These are phyloP conservation scores for Andrena trimmerana DNA, from an alignment of 2,888 invertebrate species.

Conservation along the genomic window DNA sequence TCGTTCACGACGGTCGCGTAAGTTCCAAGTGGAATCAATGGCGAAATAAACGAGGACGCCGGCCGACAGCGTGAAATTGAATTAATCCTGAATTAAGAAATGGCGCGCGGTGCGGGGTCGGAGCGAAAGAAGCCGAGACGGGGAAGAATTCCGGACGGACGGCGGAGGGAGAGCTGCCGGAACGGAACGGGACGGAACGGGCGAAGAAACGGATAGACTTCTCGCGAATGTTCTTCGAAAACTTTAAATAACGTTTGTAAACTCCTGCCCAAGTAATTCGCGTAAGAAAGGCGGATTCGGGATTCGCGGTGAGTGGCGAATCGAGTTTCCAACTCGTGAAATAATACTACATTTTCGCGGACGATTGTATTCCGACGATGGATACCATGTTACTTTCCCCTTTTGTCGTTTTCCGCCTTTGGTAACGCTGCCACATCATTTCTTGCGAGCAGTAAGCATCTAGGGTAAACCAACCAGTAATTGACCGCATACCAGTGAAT, in stretches of 20 bases:
- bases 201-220: slow-evolving; percentile 37
- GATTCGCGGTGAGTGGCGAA: slow-evolving; percentile 61
- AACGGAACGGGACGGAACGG: not conserved
- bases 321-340: slow-evolving; percentile 67
- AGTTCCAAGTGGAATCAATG: slow-evolving; percentile 50
- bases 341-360: slow-evolving; percentile 61
- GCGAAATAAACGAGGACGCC: slow-evolving; percentile 66
- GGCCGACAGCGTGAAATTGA: slow-evolving; percentile 75
- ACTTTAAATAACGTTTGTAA: slow-evolving; percentile 79
- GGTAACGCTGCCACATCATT: too few relatives aligned
- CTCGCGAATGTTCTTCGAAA: slow-evolving; percentile 60
- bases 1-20: slow-evolving; percentile 36
- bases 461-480: too few relatives aligned
- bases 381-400: not conserved
- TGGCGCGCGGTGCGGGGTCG: slow-evolving; percentile 32
- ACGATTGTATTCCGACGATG: slow-evolving; percentile 58
- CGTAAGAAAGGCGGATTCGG: slow-evolving; percentile 69
- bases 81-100: slow-evolving; percentile 76
- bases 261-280: slow-evolving; percentile 73
- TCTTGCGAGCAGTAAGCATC: too few relatives aligned
- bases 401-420: not conserved
- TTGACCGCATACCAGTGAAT: too few relatives aligned
- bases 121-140: slow-evolving; percentile 26
- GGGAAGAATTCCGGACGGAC: slow-evolving; percentile 13
- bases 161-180: not conserved